Evolutionary conservation across 2,888 invertebrate species (phyloP).

Genomic region (Amiota minor): DNA sequence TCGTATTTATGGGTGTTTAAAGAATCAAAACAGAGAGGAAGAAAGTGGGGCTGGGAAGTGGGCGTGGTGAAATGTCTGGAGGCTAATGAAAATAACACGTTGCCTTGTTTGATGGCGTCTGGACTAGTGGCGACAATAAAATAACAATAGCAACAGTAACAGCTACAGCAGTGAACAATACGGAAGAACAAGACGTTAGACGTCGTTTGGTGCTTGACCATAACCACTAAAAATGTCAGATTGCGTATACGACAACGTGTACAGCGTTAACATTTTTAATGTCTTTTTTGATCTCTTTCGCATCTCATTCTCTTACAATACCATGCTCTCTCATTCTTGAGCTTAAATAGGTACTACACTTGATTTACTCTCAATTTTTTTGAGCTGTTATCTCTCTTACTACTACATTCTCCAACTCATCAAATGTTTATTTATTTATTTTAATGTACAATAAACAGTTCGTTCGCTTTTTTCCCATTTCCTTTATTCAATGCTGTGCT

Average conservation of each 20-base stretch:
- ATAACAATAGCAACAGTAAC: not conserved
- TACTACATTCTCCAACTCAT: not conserved
- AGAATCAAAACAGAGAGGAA: too few relatives aligned
- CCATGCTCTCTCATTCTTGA: constrained; percentile 37
- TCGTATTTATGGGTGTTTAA: not conserved
- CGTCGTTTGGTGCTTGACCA: constrained; percentile 63
- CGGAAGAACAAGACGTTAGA: not conserved
- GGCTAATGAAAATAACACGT: constrained; percentile 13
- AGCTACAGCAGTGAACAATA: not conserved
- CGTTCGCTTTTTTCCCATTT: not conserved
- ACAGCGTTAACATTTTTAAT: constrained; percentile 25
- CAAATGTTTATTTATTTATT: not conserved
- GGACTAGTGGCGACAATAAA: not conserved
- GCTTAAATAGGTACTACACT: too few relatives aligned
- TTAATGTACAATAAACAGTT: constrained; percentile 13
- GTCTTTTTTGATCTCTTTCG: constrained; percentile 41
- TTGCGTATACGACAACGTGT: constrained; percentile 65
- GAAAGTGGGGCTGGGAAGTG: too few relatives aligned
- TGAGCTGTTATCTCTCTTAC: too few relatives aligned
- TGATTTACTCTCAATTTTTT: too few relatives aligned
- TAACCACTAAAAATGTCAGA: constrained; percentile 67
- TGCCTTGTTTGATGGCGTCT: constrained; percentile 1
- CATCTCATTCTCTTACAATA: constrained; percentile 38
- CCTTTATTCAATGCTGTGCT: not conserved
- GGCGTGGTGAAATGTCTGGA: not conserved